A percentile compares a stretch with the other conserved stretches of the same genome.
These are phyloP conservation scores for Octonoba sinensis DNA, from an alignment of 2,888 invertebrate genomes.

Conservation along the genomic window DNA sequence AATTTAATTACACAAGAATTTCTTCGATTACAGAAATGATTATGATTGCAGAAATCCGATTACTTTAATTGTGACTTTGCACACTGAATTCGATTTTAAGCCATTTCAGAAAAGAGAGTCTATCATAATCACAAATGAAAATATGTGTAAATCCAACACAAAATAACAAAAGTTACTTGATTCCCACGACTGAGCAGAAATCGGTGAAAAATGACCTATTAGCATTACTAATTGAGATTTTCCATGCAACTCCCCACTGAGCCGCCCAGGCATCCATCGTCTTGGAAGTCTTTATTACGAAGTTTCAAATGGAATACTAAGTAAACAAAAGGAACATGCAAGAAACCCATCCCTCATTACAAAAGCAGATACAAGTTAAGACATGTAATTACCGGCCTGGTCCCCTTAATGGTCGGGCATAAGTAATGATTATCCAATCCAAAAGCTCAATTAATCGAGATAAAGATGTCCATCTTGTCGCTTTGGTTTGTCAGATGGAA, in stretches of 20 bases:
- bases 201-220: too few relatives aligned
- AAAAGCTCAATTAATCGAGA: conserved; percentile 61
- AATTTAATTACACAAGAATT: too few relatives aligned
- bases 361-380: conserved; percentile 20
- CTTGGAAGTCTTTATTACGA: conserved; percentile 35
- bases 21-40: too few relatives aligned
- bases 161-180: too few relatives aligned
- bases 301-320: conserved; percentile 58
- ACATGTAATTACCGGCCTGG: conserved; percentile 31
- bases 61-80: too few relatives aligned
- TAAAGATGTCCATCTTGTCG: conserved; percentile 57
- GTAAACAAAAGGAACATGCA: conserved; percentile 42
- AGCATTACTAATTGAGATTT: conserved; percentile 19
- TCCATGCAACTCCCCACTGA: neutral
- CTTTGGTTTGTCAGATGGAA: conserved; percentile 28
- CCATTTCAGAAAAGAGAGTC: too few relatives aligned
- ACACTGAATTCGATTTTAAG: too few relatives aligned
- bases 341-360: conserved; percentile 24
- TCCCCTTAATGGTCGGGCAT: conserved; percentile 12
- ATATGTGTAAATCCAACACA: too few relatives aligned
- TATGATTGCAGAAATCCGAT: too few relatives aligned
- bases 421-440: conserved; percentile 48
- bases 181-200: too few relatives aligned
- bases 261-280: neutral
- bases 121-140: too few relatives aligned